Percentiles rank a stretch among this genome's conserved stretches.
Conservation (phyloP, 2,113 vertebrate genomes). For the Thinocorus orbignyianus region DNA sequence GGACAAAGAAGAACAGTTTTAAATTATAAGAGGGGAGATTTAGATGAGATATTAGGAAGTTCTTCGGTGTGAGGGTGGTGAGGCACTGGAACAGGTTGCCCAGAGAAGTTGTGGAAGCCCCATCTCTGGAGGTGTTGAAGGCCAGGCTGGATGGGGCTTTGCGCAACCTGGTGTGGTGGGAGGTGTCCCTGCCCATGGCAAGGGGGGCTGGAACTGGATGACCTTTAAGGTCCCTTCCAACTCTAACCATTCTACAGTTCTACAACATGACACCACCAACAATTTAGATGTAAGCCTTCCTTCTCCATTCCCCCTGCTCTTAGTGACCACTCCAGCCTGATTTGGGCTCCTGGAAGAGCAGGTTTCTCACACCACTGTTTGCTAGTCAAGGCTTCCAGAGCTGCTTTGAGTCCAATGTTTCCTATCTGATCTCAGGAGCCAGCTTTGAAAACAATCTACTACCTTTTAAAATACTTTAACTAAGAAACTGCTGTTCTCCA, state of each 20-base stretch:
- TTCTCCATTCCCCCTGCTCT: not conserved
- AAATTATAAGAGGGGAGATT: too few species aligned
- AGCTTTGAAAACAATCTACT: not conserved
- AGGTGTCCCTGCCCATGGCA: too few species aligned
- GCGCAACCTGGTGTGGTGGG: too few species aligned
- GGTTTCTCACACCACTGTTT: fast-evolving
- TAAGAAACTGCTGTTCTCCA: not conserved
- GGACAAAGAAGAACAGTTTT: too few species aligned
- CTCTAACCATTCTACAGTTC: not conserved
- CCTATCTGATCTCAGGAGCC: not conserved
- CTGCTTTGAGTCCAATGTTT: not conserved
- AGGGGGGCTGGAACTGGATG: too few species aligned
- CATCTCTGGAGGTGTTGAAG: too few species aligned
- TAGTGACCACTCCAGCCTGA: not conserved
- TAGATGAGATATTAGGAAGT: too few species aligned
- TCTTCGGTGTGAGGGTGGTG: too few species aligned
- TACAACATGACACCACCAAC: not conserved
- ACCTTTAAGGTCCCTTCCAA: too few species aligned
- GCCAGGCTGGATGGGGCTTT: too few species aligned
- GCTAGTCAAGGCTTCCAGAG: not conserved
- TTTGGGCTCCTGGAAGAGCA: not conserved
- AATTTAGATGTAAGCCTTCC: not conserved
- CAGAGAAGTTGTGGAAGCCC: too few species aligned
- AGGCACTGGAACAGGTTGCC: too few species aligned
- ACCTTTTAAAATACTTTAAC: not conserved